These are phyloP conservation scores for Reinhardtius hippoglossoides DNA, from an alignment of 2,113 vertebrate genomes.

Conservation along the genomic window DNA sequence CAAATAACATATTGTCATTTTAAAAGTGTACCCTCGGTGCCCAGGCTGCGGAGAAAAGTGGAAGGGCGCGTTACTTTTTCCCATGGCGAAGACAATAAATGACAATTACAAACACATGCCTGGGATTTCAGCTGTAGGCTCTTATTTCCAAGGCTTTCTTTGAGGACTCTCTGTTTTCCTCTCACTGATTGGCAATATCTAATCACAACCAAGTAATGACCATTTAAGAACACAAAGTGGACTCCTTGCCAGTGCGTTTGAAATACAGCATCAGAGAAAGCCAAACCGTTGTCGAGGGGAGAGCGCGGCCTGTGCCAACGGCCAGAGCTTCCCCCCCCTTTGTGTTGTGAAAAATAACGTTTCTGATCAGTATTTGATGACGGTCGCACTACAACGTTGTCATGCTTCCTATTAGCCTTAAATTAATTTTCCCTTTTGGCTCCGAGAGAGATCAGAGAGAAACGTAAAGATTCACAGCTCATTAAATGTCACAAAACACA, in stretches of 20 bases:
- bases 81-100: conserved; percentile 77
- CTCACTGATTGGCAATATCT: conserved; percentile 76
- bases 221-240: conserved; percentile 46
- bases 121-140: conserved; percentile 73
- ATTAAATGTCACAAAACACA: conserved; percentile 40
- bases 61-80: conserved; percentile 61
- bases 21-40: conserved; percentile 41
- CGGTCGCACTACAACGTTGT: background rate
- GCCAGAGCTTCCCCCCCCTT: conserved; percentile 17
- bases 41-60: conserved; percentile 42
- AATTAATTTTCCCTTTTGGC: conserved; percentile 18
- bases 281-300: conserved; percentile 30
- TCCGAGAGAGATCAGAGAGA: background rate
- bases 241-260: conserved; percentile 38
- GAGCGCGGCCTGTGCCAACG: conserved; percentile 3
- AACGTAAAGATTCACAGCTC: conserved; percentile 44
- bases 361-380: conserved; percentile 31
- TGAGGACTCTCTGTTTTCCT: conserved; percentile 54
- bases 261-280: conserved; percentile 35
- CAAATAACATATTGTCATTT: conserved; percentile 40
- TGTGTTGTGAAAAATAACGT: background rate
- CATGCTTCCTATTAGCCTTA: conserved; percentile 29
- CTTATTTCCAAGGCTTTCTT: conserved; percentile 61
- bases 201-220: conserved; percentile 70
- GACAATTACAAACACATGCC: conserved; percentile 80